These are phyloP conservation scores for Scaptomyza cyrtandrae DNA, from an alignment of 2,888 invertebrate species.

Conservation along the genomic window DNA sequence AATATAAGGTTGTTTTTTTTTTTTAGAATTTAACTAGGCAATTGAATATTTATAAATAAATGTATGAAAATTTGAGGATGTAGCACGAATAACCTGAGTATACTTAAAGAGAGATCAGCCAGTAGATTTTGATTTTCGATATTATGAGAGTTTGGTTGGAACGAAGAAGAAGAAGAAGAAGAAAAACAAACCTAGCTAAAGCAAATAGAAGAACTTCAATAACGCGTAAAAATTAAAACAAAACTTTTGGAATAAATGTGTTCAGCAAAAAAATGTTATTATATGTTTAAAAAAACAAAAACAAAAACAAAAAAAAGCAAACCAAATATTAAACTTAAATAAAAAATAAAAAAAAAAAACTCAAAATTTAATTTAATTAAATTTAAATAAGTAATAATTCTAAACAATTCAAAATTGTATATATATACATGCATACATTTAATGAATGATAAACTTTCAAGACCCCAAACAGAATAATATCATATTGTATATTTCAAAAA, in stretches of 20 bases:
- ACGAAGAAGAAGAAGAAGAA: slow-evolving; percentile 2
- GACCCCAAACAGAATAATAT: slow-evolving; percentile 29
- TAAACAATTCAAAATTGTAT: slow-evolving; percentile 59
- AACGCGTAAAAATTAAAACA: slow-evolving; percentile 37
- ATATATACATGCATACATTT: slow-evolving; percentile 37
- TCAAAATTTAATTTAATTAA: slow-evolving; percentile 70
- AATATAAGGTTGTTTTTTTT: slow-evolving; percentile 75
- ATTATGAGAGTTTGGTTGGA: background rate
- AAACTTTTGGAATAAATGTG: slow-evolving; percentile 73
- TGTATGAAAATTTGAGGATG: slow-evolving; percentile 19
- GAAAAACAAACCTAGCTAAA: slow-evolving; percentile 18
- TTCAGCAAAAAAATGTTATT: slow-evolving; percentile 49
- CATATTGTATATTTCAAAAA: slow-evolving; percentile 57
- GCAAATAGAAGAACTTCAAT: slow-evolving; percentile 40
- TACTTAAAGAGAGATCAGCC: slow-evolving; percentile 8
- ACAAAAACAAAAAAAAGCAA: slow-evolving; percentile 22
- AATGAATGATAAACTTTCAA: slow-evolving; percentile 34
- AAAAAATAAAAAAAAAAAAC: slow-evolving; percentile 35
- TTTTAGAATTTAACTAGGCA: slow-evolving; percentile 49
- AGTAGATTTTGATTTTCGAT: slow-evolving; percentile 21
- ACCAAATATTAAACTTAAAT: slow-evolving; percentile 14
- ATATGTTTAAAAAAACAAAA: slow-evolving; percentile 18
- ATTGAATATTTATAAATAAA: slow-evolving; percentile 28
- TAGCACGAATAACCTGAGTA: slow-evolving; percentile 20
- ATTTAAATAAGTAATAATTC: slow-evolving; percentile 57